phyloP scores from a whole-genome alignment of 2,113 vertebrate species.

The Antigone vipio region DNA sequence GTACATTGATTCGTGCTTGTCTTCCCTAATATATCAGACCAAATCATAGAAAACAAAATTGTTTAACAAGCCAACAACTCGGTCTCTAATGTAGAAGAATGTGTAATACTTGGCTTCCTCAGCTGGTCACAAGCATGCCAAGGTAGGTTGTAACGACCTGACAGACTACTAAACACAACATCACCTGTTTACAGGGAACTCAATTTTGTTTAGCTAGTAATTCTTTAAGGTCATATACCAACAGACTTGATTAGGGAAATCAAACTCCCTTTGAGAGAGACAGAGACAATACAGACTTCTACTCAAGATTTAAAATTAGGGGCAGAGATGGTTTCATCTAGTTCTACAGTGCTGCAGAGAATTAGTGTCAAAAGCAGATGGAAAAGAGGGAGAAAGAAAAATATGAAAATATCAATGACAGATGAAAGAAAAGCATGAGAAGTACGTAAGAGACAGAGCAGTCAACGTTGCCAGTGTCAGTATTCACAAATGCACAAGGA shows the following conservation, averaged over 20 bases:
- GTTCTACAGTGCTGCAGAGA: neutral
- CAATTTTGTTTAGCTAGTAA: neutral
- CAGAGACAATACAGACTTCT: neutral
- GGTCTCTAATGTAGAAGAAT: neutral
- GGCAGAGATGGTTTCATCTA: neutral
- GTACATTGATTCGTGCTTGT: neutral
- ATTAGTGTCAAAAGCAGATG: neutral
- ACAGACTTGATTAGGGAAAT: neutral
- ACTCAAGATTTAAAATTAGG: neutral
- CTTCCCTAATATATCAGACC: neutral
- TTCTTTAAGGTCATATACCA: neutral
- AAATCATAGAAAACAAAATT: neutral
- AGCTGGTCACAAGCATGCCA: neutral
- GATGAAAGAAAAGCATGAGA: neutral
- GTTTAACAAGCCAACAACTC: neutral
- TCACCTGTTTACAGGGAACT: neutral
- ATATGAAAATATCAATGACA: neutral
- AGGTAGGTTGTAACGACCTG: neutral
- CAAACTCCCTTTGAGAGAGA: neutral
- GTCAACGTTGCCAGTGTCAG: neutral
- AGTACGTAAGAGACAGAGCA: neutral
- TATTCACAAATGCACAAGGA: neutral
- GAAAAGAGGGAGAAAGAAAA: neutral
- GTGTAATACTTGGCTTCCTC: neutral
- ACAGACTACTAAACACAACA: neutral